Base-by-base conservation (phyloP, 2,797 vertebrate species). In the Choloepus didactylus region DNA sequence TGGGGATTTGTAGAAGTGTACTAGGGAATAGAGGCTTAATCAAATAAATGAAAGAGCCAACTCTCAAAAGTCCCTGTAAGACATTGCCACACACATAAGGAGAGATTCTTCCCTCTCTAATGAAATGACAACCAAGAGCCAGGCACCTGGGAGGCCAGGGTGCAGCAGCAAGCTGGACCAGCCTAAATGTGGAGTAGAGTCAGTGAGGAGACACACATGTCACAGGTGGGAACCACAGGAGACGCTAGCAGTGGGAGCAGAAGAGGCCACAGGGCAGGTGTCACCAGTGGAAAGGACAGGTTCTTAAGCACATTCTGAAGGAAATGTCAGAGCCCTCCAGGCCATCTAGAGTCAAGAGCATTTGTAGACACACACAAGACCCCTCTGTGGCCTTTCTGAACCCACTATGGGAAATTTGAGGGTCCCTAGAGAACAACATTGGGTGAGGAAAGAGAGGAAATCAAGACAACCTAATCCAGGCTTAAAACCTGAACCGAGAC, bases 181-280 rank as follows among this genome's bases (percentile, higher is more conserved):
- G 41, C 21, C 16, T 7, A 7, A 0, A 7, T 46, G 27, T 49
- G 62, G 38, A 60, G 44, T 7, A 72, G 15, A 44, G 35, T 1
- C 21, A 9, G 21, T 79, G 4, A 80, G 54, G 56, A 62, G n/a
- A 41, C 11, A 27, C 31, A 7, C 25, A 31, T 12, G 1, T n/a
- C 72, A 25, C 3, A 76, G 0, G 0, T 10, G 18, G 21, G 12
- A 35, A 9, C 8, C 0, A 14, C 1, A 56, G 29, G 10, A 73
- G 6, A 70, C n/a, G 35, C 62, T 2, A 5, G 2, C 38, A 31
- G 16, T 7, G 0, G 9, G 15, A 44, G 70, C 15, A 9, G 27
- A 29, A 86, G 23, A 75, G 18, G n/a, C 41, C 70, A 66, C 1
- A 56, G 29, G 10, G 44, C 51, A 60, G 80, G n/a, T 21, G 44